A percentile compares a stretch with the other conserved stretches of the same genome.
Evolutionary conservation across 2,888 invertebrate genomes (phyloP).

Genomic region (Oithona nana): DNA sequence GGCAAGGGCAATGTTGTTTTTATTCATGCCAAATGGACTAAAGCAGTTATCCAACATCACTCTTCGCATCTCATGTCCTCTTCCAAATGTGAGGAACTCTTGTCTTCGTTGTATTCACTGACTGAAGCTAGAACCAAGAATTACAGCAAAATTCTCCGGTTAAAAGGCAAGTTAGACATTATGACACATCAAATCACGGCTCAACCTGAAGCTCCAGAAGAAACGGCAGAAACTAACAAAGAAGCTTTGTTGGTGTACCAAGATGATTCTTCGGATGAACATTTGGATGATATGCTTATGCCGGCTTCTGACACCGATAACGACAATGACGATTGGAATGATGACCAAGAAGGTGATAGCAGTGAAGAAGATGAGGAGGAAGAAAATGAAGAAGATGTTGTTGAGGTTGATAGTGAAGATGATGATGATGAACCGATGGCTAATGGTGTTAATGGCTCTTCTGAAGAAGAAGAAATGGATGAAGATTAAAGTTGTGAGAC

Average conservation of each 20-base stretch:
- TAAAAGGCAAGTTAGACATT: slow-evolving; percentile 7
- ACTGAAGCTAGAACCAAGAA: slow-evolving; percentile 4
- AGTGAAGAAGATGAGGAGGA: slow-evolving; percentile 1
- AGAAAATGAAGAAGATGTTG: slow-evolving; percentile 2
- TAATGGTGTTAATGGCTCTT: background rate
- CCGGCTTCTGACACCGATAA: slow-evolving; percentile 11
- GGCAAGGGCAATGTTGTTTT: background rate
- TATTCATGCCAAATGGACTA: slow-evolving; percentile 7
- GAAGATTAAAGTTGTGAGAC: background rate
- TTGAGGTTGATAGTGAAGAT: slow-evolving; percentile 3
- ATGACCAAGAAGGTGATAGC: background rate
- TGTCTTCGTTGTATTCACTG: slow-evolving; percentile 1
- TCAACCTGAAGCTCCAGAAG: background rate
- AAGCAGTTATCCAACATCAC: slow-evolving; percentile 4
- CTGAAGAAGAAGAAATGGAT: background rate
- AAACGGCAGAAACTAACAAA: background rate
- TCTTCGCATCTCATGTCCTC: slow-evolving; percentile 3
- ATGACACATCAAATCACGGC: slow-evolving; percentile 2
- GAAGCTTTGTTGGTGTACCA: slow-evolving; percentile 6
- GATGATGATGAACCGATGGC: background rate
- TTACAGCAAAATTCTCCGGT: background rate
- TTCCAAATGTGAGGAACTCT: slow-evolving; percentile 3
- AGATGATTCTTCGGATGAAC: slow-evolving; percentile 10
- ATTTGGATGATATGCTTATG: background rate
- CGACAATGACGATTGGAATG: background rate